Evolutionary conservation across 2,113 vertebrate species (phyloP).

Genomic region (Balaeniceps rex): DNA sequence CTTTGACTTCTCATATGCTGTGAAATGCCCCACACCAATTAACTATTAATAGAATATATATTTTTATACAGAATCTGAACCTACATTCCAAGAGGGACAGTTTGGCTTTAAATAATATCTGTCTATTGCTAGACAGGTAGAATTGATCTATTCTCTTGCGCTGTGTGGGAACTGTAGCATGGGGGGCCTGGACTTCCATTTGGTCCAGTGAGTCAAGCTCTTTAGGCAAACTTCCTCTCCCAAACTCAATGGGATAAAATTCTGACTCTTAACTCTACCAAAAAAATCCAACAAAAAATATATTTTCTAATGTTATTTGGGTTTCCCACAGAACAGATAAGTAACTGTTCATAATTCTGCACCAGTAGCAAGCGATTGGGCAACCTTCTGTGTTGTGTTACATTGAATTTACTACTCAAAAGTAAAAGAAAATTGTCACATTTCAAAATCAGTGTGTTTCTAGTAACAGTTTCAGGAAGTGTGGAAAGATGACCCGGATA

Average conservation of each 20-base stretch:
- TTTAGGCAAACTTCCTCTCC: neutral
- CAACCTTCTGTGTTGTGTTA: neutral
- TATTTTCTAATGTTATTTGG: neutral
- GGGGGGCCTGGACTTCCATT: neutral
- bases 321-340: neutral
- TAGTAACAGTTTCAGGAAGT: neutral
- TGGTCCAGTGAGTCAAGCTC: neutral
- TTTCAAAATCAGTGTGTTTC: neutral
- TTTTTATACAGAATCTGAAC: neutral
- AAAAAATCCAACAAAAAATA: neutral
- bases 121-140: neutral
- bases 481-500: neutral
- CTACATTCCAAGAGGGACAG: neutral
- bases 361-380: neutral
- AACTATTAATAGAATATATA: neutral
- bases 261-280: neutral
- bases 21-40: neutral
- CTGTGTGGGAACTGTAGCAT: neutral
- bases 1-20: neutral
- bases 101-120: neutral
- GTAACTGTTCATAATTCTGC: neutral
- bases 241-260: neutral
- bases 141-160: neutral
- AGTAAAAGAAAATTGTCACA: neutral
- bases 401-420: neutral